Evolutionary conservation across 1,140 invertebrate genomes (phyloP).

Genomic region (Vollenhovia emeryi): DNA sequence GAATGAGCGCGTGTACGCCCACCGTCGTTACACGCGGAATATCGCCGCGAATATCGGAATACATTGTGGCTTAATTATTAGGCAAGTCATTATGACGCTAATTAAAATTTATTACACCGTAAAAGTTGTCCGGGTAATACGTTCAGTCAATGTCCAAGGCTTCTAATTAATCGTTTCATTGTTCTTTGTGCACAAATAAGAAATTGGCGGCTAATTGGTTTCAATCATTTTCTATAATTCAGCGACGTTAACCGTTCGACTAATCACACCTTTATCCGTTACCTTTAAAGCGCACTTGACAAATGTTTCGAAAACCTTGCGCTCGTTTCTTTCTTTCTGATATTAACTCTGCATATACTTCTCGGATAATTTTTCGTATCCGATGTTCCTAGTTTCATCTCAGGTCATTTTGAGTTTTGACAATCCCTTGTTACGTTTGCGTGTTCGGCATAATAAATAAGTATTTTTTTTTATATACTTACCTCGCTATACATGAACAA

Average conservation of each 20-base stretch:
- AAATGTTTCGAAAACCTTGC: neutral
- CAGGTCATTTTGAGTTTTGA: neutral
- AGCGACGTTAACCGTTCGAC: neutral
- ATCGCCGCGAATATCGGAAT: slow-evolving; percentile 23
- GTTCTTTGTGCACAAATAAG: neutral
- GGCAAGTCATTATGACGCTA: neutral
- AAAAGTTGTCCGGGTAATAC: neutral
- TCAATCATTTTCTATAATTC: neutral
- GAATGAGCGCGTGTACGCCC: neutral
- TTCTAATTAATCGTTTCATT: neutral
- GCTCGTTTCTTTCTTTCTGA: neutral
- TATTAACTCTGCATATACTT: neutral
- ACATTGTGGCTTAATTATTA: slow-evolving; percentile 31
- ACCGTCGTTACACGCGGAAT: neutral
- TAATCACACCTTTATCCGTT: neutral
- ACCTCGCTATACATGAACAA: neutral
- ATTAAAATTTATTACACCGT: slow-evolving; percentile 53
- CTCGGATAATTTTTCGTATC: neutral
- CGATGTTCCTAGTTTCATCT: neutral
- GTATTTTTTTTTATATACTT: neutral
- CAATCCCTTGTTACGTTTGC: neutral
- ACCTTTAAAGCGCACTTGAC: neutral
- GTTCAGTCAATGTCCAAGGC: neutral
- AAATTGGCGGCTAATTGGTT: neutral
- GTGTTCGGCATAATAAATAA: neutral